phyloP scores from a whole-genome alignment of 2,888 invertebrate species.

The Aromia moschata region DNA sequence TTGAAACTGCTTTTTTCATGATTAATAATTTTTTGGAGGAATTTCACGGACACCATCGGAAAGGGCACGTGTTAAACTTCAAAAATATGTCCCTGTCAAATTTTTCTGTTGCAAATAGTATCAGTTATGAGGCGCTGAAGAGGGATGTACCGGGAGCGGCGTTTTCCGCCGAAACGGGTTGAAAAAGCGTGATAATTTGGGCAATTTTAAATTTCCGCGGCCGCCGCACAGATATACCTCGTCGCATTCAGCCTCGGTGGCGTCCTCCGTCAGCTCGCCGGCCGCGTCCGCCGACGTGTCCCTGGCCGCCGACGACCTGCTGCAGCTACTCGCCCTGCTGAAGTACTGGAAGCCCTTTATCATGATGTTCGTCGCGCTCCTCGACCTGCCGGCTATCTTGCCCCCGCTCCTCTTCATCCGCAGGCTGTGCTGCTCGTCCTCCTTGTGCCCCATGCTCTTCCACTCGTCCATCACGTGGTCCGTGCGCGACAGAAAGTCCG shows the following conservation, averaged over 20 bases:
- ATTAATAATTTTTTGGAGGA: too few species aligned
- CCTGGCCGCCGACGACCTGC: constrained; percentile 62
- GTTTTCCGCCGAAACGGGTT: too few species aligned
- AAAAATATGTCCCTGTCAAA: too few species aligned
- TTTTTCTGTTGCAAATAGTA: too few species aligned
- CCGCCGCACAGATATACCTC: constrained; percentile 68
- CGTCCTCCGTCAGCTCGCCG: constrained; percentile 60
- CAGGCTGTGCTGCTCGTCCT: constrained; percentile 54
- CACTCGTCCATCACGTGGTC: constrained; percentile 92
- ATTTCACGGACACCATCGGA: too few species aligned
- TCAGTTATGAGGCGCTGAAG: too few species aligned
- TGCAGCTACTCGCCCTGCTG: constrained; percentile 69
- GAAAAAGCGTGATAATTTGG: too few species aligned
- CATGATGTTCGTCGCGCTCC: constrained; percentile 83
- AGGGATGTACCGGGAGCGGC: too few species aligned
- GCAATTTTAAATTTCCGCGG: too few species aligned
- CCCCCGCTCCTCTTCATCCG: constrained; percentile 51
- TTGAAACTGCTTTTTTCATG: too few species aligned
- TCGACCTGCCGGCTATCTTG: constrained; percentile 69
- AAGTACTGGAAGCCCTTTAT: constrained; percentile 82
- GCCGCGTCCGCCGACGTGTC: constrained; percentile 65
- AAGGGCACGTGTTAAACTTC: too few species aligned
- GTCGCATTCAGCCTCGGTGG: constrained; percentile 70
- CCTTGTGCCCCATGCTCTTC: constrained; percentile 74
- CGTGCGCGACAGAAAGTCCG: constrained; percentile 81